These are phyloP conservation scores for Mechanitis messenoides DNA, from an alignment of 2,888 invertebrate species.

Conservation along the genomic window DNA sequence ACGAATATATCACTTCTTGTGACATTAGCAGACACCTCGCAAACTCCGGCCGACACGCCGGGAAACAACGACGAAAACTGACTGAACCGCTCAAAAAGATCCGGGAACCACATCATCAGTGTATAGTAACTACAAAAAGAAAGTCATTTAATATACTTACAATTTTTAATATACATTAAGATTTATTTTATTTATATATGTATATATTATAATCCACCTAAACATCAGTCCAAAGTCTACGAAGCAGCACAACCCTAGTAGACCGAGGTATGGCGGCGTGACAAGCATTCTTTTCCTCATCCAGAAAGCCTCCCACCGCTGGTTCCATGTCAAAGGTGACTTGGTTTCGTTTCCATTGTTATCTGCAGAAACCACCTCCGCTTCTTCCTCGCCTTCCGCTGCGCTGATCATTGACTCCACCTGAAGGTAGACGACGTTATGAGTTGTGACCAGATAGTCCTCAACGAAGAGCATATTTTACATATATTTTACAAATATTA, in stretches of 20 bases:
- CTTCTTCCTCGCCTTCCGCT: constrained; percentile 56
- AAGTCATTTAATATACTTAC: too few species aligned
- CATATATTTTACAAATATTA: constrained; percentile 1
- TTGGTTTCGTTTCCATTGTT: constrained; percentile 69
- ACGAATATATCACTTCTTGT: constrained; percentile 43
- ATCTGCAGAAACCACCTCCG: constrained; percentile 60
- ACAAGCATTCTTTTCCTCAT: constrained; percentile 68
- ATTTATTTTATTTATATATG: too few species aligned
- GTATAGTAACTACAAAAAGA: constrained; percentile 73
- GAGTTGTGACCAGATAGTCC: too few species aligned
- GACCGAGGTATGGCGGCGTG: constrained; percentile 71
- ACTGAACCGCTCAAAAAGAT: constrained; percentile 79
- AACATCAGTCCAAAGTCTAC: constrained; percentile 80
- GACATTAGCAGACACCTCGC: constrained; percentile 70
- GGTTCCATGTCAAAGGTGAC: constrained; percentile 56
- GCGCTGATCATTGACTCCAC: constrained; percentile 69
- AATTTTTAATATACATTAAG: too few species aligned
- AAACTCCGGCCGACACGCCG: constrained; percentile 67
- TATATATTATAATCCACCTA: constrained; percentile 51
- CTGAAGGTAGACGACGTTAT: constrained; percentile 33
- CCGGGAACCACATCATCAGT: constrained; percentile 83
- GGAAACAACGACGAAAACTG: constrained; percentile 65
- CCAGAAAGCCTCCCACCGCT: constrained; percentile 68
- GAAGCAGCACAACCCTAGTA: constrained; percentile 73
- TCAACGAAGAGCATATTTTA: neutral